phyloP scores from a whole-genome alignment of 2,797 vertebrate genomes.

The Phoeniculus purpureus region DNA sequence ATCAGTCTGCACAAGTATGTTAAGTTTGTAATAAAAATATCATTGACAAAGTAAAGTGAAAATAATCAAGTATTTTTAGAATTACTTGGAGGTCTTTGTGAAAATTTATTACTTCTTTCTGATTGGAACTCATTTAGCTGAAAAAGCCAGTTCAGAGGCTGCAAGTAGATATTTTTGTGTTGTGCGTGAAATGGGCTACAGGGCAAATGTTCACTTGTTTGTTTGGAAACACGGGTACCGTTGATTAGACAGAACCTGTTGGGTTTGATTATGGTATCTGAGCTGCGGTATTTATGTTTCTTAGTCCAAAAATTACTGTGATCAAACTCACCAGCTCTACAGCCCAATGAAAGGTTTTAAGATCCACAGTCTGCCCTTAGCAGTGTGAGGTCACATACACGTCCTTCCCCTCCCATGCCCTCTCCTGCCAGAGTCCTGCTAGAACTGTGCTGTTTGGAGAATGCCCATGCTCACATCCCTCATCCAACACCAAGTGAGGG shows the following conservation, averaged over 20 bases:
- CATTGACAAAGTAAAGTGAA: constrained; percentile 59
- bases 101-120: constrained; percentile 47
- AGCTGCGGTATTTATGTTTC: not conserved
- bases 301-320: not conserved
- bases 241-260: not conserved
- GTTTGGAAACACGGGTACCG: not conserved
- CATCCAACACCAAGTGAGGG: not conserved
- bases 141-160: constrained; percentile 28
- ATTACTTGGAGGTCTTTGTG: constrained; percentile 52
- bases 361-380: not conserved
- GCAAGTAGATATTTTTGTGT: not conserved
- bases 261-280: not conserved
- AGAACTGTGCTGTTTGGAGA: not conserved
- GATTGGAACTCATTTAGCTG: constrained; percentile 38
- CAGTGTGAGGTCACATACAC: rapidly evolving
- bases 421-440: not conserved
- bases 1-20: constrained; percentile 61
- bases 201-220: not conserved
- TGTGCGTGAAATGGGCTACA: not conserved
- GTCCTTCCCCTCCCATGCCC: not conserved
- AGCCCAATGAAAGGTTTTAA: not conserved
- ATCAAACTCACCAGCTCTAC: not conserved
- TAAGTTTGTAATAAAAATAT: constrained; percentile 60
- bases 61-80: constrained; percentile 62
- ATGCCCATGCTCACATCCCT: rapidly evolving